A percentile compares a stretch with the other conserved stretches of the same genome.
phyloP scores from a whole-genome alignment of 2,888 invertebrate genomes.

The Mimas tiliae region DNA sequence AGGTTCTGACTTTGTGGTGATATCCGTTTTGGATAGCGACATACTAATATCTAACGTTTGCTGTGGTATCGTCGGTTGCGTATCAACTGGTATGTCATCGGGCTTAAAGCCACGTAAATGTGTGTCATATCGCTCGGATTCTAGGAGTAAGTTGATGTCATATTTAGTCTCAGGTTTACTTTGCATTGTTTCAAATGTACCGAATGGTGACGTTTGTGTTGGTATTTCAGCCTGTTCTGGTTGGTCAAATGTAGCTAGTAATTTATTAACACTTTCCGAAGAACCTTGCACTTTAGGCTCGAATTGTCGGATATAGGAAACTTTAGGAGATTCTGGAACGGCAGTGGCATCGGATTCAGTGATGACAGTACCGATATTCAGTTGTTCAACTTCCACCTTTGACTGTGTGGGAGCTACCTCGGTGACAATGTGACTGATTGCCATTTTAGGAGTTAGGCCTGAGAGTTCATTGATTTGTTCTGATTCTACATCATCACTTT shows the following conservation, averaged over 20 bases:
- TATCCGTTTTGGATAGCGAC: conserved; percentile 62
- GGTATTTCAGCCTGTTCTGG: conserved; percentile 63
- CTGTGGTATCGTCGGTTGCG: conserved; percentile 41
- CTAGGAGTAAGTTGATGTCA: conserved; percentile 58
- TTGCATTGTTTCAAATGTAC: background rate
- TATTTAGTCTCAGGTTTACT: conserved; percentile 45
- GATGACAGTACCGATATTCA: conserved; percentile 53
- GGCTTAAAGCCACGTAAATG: conserved; percentile 48
- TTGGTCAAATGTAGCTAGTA: conserved; percentile 52
- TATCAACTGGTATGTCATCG: conserved; percentile 26
- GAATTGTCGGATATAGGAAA: conserved; percentile 60
- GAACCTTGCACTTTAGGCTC: conserved; percentile 54
- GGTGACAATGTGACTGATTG: conserved; percentile 42
- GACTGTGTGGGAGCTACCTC: conserved; percentile 50
- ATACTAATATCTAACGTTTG: conserved; percentile 69
- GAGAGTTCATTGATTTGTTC: background rate
- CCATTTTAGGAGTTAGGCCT: conserved; percentile 31
- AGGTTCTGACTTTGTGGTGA: conserved; percentile 53
- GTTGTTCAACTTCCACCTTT: conserved; percentile 51
- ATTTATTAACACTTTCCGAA: conserved; percentile 54
- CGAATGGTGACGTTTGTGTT: conserved; percentile 40
- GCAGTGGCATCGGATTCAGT: conserved; percentile 54
- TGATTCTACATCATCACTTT: background rate
- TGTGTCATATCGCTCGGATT: conserved; percentile 65
- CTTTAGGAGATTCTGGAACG: conserved; percentile 46